Conservation (phyloP, 2,888 invertebrate species). For the Drosophila recens region DNA sequence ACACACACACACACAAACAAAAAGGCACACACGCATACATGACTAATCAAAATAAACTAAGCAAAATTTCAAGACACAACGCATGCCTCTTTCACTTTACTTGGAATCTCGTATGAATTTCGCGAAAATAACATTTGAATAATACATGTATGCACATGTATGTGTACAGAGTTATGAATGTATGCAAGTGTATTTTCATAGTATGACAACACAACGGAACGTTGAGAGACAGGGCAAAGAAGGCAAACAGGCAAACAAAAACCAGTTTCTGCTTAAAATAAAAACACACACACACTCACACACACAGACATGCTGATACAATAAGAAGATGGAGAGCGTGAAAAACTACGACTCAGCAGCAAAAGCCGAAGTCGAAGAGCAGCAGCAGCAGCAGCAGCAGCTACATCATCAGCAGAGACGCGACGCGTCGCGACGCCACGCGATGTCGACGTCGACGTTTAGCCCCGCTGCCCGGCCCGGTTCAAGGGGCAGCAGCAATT, state of each 20-base stretch:
- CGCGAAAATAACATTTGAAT: slow-evolving; percentile 72
- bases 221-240: slow-evolving; percentile 46
- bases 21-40: slow-evolving; percentile 24
- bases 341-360: slow-evolving; percentile 73
- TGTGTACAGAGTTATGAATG: slow-evolving; percentile 13
- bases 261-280: slow-evolving; percentile 79
- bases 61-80: slow-evolving; percentile 28
- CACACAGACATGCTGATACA: slow-evolving; percentile 25
- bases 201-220: slow-evolving; percentile 71
- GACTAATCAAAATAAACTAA: slow-evolving; percentile 58
- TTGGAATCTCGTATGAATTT: slow-evolving; percentile 61
- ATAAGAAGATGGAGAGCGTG: slow-evolving; percentile 71
- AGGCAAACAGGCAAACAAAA: slow-evolving; percentile 60
- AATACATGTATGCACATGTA: slow-evolving; percentile 26
- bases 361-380: slow-evolving; percentile 18
- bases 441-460: slow-evolving; percentile 22
- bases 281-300: slow-evolving; percentile 59
- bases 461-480: slow-evolving; percentile 32
- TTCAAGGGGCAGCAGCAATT: slow-evolving; percentile 62
- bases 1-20: not conserved
- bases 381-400: slow-evolving; percentile 23
- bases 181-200: slow-evolving; percentile 59
- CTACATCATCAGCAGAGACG: slow-evolving; percentile 7
- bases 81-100: slow-evolving; percentile 67
- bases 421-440: not conserved